phyloP scores from a whole-genome alignment of 2,888 invertebrate species.

The Pyralis farinalis region DNA sequence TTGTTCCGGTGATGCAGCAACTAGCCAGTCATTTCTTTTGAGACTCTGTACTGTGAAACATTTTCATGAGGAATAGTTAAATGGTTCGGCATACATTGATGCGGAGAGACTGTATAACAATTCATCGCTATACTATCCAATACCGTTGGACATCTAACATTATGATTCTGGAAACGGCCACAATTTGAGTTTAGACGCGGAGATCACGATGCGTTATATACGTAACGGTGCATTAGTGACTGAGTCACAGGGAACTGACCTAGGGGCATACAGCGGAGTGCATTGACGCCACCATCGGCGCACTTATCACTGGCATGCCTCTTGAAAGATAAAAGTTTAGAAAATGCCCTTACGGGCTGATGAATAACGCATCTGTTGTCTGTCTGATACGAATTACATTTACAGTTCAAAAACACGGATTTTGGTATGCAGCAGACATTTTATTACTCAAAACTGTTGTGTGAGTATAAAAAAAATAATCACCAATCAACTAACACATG shows the following conservation, averaged over 20 bases:
- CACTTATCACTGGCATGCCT: constrained; percentile 75
- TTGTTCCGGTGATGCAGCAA: constrained; percentile 55
- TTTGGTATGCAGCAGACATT: constrained; percentile 8
- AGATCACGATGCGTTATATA: constrained; percentile 61
- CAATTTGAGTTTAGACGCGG: constrained; percentile 34
- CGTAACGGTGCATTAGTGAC: constrained; percentile 73
- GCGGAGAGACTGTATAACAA: constrained; percentile 5
- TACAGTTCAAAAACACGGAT: constrained; percentile 51
- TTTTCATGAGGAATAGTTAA: constrained; percentile 9
- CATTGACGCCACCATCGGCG: constrained; percentile 70
- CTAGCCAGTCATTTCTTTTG: constrained; percentile 40
- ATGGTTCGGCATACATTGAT: constrained; percentile 28
- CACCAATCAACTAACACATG: too few species aligned
- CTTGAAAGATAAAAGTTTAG: constrained; percentile 72
- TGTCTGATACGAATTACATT: constrained; percentile 50
- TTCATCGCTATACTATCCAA: constrained; percentile 11
- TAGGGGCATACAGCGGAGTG: constrained; percentile 75
- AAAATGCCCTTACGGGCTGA: constrained; percentile 56
- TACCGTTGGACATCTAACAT: constrained; percentile 15
- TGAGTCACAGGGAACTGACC: constrained; percentile 80
- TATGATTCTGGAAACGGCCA: constrained; percentile 6
- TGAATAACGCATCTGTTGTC: constrained; percentile 75
- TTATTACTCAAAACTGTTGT: background rate
- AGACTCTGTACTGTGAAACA: constrained; percentile 23
- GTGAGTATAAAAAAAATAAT: too few species aligned